Percentiles rank a stretch among this genome's conserved stretches.
Conservation (phyloP, 2,113 vertebrate genomes). For the Bombycilla garrulus region DNA sequence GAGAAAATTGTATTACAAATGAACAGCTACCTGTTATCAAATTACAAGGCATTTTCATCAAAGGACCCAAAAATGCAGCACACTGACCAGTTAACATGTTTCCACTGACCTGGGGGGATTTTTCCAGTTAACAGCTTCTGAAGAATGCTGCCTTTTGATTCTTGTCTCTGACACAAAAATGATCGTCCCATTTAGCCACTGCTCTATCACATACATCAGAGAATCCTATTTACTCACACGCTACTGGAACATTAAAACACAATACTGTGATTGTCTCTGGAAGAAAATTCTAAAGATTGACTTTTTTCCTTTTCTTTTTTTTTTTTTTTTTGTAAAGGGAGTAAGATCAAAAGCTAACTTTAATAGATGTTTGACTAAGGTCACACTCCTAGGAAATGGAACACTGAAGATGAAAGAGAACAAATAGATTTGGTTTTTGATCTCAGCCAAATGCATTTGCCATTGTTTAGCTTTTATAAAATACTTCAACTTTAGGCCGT, state of each 20-base stretch:
- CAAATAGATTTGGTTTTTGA: slow-evolving; percentile 75
- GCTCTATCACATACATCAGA: slow-evolving; percentile 73
- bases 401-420: slow-evolving; percentile 81
- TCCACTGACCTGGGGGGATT: slow-evolving; percentile 59
- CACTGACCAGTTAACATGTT: slow-evolving; percentile 65
- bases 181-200: slow-evolving; percentile 72
- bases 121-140: slow-evolving; percentile 73
- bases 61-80: slow-evolving; percentile 58
- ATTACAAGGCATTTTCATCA: slow-evolving; percentile 74
- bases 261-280: slow-evolving; percentile 76
- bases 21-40: slow-evolving; percentile 68
- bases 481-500: slow-evolving; percentile 71
- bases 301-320: slow-evolving; percentile 35
- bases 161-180: slow-evolving; percentile 76
- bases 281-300: slow-evolving; percentile 72
- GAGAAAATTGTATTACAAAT: slow-evolving; percentile 66
- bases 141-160: slow-evolving; percentile 77
- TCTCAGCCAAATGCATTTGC: slow-evolving; percentile 80
- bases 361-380: slow-evolving; percentile 87
- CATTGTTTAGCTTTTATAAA: slow-evolving; percentile 81
- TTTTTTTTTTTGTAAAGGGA: slow-evolving; percentile 19
- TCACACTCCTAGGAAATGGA: slow-evolving; percentile 82
- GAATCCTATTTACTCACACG: slow-evolving; percentile 79
- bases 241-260: slow-evolving; percentile 72
- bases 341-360: slow-evolving; percentile 77